Evolutionary conservation across 2,113 vertebrate genomes (phyloP).

Genomic region (Pica pica): DNA sequence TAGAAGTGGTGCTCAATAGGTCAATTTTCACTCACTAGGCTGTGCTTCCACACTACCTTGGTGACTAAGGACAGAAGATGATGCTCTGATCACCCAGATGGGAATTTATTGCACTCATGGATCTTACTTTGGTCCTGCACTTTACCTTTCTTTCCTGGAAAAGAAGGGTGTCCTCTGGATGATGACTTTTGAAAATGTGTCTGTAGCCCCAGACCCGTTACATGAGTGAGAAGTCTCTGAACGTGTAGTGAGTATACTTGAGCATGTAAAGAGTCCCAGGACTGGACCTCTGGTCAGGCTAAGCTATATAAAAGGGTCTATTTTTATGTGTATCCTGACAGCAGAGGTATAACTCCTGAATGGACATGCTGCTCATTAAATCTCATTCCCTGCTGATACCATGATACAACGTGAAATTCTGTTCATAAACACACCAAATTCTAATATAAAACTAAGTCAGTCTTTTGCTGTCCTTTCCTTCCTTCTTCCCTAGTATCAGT

Average conservation of each 20-base stretch:
- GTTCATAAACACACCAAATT: not conserved
- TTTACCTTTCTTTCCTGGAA: not conserved
- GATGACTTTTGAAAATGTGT: not conserved
- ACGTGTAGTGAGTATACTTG: not conserved
- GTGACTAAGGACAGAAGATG: not conserved
- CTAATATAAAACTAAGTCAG: not conserved
- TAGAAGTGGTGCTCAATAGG: fast-evolving
- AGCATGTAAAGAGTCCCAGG: not conserved
- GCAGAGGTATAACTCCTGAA: not conserved
- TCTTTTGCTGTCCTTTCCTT: not conserved
- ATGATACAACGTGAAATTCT: not conserved
- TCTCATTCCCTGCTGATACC: not conserved
- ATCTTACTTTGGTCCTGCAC: not conserved
- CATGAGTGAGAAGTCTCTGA: not conserved
- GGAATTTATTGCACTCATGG: not conserved
- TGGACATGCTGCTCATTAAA: not conserved
- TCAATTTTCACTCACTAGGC: not conserved
- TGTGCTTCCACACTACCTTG: not conserved
- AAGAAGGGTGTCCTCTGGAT: not conserved
- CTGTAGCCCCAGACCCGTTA: not conserved
- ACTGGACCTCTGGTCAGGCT: not conserved
- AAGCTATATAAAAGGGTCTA: not conserved
- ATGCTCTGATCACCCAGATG: not conserved
- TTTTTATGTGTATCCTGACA: not conserved
- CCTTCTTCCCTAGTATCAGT: not conserved